A percentile compares a stretch with the other conserved stretches of the same genome.
phyloP scores from a whole-genome alignment of 2,888 invertebrate species.

The Pammene fasciana region DNA sequence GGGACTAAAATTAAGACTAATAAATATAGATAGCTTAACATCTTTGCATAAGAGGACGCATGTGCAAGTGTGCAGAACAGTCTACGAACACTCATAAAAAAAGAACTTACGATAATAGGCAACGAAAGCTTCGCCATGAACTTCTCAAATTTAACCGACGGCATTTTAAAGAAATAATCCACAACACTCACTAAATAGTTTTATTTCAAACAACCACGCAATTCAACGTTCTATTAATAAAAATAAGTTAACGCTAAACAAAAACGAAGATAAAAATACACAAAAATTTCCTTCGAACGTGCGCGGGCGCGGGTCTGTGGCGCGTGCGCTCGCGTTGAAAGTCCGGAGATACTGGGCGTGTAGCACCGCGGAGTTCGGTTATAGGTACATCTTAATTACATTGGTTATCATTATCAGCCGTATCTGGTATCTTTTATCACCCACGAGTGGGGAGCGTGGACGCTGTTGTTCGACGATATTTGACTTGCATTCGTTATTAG shows the following conservation, averaged over 20 bases:
- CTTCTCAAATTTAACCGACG: constrained; percentile 64
- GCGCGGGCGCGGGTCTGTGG: neutral
- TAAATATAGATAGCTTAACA: no score
- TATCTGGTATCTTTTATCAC: constrained; percentile 34
- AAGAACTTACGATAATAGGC: constrained; percentile 59
- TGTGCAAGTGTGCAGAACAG: no score
- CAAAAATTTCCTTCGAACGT: neutral
- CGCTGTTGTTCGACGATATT: constrained; percentile 27
- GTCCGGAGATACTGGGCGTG: constrained; percentile 11
- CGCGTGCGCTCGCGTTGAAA: constrained; percentile 12
- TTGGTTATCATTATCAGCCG: constrained; percentile 22
- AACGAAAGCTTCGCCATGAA: constrained; percentile 58
- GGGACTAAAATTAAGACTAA: no score
- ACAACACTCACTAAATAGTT: constrained; percentile 43
- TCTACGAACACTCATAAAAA: constrained; percentile 6
- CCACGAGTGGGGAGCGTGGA: constrained; percentile 31
- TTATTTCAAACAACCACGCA: constrained; percentile 36
- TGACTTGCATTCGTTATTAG: constrained; percentile 15
- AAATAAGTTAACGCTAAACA: neutral
- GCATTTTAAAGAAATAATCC: constrained; percentile 52
- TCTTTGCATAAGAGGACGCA: no score
- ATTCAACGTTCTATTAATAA: neutral
- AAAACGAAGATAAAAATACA: constrained; percentile 6
- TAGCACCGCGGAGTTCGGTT: constrained; percentile 4
- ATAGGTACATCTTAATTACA: constrained; percentile 30